Evolutionary conservation across 1,140 invertebrate species (phyloP).

Genomic region (Scaptomyza graminum): DNA sequence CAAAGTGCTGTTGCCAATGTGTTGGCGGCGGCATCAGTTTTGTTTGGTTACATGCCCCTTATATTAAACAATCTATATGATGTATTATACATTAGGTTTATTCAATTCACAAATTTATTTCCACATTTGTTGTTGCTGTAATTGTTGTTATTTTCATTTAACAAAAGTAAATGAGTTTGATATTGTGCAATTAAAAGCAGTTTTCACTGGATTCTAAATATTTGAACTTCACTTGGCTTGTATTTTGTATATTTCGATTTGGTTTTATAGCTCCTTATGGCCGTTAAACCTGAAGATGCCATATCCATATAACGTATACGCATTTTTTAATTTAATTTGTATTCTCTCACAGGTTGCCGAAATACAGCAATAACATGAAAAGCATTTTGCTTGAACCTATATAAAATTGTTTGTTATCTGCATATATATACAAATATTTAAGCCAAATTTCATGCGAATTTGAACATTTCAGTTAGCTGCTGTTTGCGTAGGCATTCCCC

Average conservation of each 20-base stretch:
- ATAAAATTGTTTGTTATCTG: constrained; percentile 33
- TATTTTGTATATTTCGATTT: neutral
- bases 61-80: constrained; percentile 25
- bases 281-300: constrained; percentile 40
- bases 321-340: constrained; percentile 12
- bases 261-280: constrained; percentile 31
- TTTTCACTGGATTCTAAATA: constrained; percentile 6
- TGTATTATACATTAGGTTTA: neutral
- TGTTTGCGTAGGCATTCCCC: constrained; percentile 44
- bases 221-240: constrained; percentile 27
- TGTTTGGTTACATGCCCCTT: constrained; percentile 50
- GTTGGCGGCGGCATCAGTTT: constrained; percentile 19
- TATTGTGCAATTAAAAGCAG: constrained; percentile 16
- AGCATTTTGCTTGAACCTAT: constrained; percentile 41
- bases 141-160: neutral
- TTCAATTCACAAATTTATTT: constrained; percentile 2
- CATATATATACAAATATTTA: constrained; percentile 22
- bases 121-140: neutral
- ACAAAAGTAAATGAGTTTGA: constrained; percentile 23
- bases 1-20: constrained; percentile 25
- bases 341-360: constrained; percentile 6
- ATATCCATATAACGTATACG: constrained; percentile 35
- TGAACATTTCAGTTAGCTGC: constrained; percentile 34
- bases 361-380: constrained; percentile 48
- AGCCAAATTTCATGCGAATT: constrained; percentile 36